Conservation (phyloP, 2,113 vertebrate species). For the Phaethornis superciliosus region DNA sequence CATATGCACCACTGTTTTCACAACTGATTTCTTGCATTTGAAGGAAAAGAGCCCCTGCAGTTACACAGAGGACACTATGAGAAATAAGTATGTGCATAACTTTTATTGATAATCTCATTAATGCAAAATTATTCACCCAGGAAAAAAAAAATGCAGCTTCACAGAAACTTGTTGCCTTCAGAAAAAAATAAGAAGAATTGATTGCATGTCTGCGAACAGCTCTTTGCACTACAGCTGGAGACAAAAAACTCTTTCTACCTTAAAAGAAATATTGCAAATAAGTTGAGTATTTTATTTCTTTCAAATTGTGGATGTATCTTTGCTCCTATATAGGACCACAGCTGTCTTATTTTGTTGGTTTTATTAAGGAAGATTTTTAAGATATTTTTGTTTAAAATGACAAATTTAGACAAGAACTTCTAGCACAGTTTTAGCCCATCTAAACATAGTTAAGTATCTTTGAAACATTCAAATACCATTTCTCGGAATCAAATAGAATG, state of each 20-base stretch:
- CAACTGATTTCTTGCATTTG: neutral
- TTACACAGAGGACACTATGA: neutral
- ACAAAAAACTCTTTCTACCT: conserved; percentile 31
- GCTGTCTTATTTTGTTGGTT: neutral
- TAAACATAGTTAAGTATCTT: neutral
- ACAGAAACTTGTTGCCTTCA: neutral
- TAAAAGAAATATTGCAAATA: conserved; percentile 15
- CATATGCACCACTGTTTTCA: neutral
- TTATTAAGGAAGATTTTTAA: neutral
- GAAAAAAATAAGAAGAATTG: neutral
- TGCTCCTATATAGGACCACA: neutral
- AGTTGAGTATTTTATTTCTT: conserved; percentile 10
- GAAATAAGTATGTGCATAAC: neutral
- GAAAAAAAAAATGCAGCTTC: conserved; percentile 16
- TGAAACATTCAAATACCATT: neutral
- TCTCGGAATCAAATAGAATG: neutral
- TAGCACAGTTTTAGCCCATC: neutral
- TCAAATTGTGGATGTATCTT: neutral
- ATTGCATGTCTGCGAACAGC: conserved; percentile 22
- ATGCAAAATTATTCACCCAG: conserved; percentile 15
- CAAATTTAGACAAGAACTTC: neutral
- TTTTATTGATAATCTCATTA: conserved; percentile 27
- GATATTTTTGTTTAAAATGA: neutral
- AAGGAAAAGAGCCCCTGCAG: neutral
- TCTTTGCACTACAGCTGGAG: conserved; percentile 36